Evolutionary conservation across 1,140 invertebrate species (phyloP).

Genomic region (Mercenaria mercenaria): DNA sequence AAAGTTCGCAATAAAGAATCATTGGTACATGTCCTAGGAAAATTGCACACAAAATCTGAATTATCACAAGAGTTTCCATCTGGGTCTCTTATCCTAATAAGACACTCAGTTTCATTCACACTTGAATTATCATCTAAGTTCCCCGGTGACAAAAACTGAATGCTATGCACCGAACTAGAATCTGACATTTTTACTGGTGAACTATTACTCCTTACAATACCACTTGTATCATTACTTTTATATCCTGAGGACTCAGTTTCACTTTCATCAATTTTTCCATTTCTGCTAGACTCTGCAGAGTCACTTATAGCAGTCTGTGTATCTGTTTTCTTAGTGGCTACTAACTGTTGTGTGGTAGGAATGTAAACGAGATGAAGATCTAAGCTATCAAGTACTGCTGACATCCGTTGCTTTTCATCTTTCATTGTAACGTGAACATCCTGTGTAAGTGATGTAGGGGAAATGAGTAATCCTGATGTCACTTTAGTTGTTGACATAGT

Average conservation of each 20-base stretch:
- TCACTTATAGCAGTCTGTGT: not conserved
- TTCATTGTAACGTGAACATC: conserved; percentile 79
- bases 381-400: conserved; percentile 82
- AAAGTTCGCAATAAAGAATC: conserved; percentile 82
- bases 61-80: conserved; percentile 77
- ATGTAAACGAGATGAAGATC: conserved; percentile 81
- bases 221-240: conserved; percentile 26
- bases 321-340: conserved; percentile 65
- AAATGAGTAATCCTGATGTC: conserved; percentile 77
- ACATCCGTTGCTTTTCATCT: conserved; percentile 77
- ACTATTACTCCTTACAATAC: not conserved
- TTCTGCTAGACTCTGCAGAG: not conserved
- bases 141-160: conserved; percentile 53
- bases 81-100: conserved; percentile 72
- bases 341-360: conserved; percentile 82
- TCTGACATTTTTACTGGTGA: conserved; percentile 58
- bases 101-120: conserved; percentile 73
- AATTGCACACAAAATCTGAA: conserved; percentile 75
- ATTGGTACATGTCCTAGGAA: conserved; percentile 65
- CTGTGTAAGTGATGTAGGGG: conserved; percentile 77
- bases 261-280: conserved; percentile 21
- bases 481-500: conserved; percentile 62
- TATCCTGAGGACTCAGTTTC: conserved; percentile 19
- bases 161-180: conserved; percentile 48
- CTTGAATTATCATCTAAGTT: conserved; percentile 69